phyloP scores from a whole-genome alignment of 2,888 invertebrate species.

The Plusia festucae region DNA sequence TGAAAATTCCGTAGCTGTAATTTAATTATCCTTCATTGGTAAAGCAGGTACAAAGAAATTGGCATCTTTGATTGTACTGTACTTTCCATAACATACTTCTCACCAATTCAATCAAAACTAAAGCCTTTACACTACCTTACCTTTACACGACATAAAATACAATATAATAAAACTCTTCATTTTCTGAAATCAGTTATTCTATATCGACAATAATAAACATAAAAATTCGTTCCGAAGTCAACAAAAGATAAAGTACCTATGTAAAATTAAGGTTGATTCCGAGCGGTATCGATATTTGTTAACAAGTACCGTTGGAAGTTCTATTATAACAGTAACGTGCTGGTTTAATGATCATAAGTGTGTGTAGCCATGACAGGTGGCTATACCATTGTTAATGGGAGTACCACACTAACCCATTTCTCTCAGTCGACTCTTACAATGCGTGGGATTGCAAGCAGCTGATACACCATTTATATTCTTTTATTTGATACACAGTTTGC shows the following conservation, averaged over 20 bases:
- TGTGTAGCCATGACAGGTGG: conserved; percentile 51
- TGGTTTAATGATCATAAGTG: conserved; percentile 44
- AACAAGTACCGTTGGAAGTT: conserved; percentile 29
- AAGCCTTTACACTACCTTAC: too few relatives aligned
- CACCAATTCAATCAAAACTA: too few relatives aligned
- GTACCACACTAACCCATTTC: conserved; percentile 50
- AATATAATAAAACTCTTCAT: too few relatives aligned
- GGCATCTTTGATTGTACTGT: too few relatives aligned
- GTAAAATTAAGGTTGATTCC: conserved; percentile 4
- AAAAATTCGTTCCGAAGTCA: neutral
- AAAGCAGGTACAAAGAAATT: neutral
- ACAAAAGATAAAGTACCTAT: neutral
- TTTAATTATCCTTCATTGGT: neutral
- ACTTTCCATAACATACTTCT: too few relatives aligned
- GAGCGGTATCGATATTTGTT: conserved; percentile 17
- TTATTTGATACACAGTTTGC: neutral
- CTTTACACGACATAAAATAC: too few relatives aligned
- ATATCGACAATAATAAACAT: neutral
- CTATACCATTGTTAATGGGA: conserved; percentile 37
- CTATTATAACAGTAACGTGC: conserved; percentile 33
- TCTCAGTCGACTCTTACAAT: conserved; percentile 41
- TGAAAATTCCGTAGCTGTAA: neutral
- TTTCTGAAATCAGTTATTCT: neutral
- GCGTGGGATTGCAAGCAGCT: conserved; percentile 49
- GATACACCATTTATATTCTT: conserved; percentile 27